These are phyloP conservation scores for Scolopax bukidnonensis DNA, from an alignment of 2,797 vertebrate genomes.

Conservation along the genomic window DNA sequence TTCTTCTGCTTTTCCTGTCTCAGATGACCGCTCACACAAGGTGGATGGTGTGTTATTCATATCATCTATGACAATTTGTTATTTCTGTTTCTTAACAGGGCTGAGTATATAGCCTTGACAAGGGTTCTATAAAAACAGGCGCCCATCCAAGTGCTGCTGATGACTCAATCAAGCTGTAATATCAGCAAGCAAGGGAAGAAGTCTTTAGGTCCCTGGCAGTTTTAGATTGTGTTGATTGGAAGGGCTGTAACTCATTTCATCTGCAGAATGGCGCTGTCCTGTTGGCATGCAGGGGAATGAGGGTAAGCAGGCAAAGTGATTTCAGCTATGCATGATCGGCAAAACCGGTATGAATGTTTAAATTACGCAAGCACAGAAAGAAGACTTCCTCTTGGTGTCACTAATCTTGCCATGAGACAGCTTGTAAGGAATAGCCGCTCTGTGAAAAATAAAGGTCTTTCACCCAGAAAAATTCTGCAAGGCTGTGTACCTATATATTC, in stretches of 20 bases:
- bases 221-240: conserved; percentile 9
- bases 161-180: conserved; percentile 25
- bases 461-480: not conserved
- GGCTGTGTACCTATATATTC: not conserved
- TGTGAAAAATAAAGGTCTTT: conserved; percentile 34
- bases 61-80: not conserved
- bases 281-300: not conserved
- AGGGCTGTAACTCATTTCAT: conserved; percentile 44
- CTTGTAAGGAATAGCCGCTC: not conserved
- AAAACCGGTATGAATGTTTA: conserved; percentile 6
- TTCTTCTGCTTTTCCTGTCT: not conserved
- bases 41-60: not conserved
- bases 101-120: not conserved
- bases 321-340: not conserved
- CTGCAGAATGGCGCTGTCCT: conserved; percentile 29
- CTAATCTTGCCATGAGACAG: not conserved
- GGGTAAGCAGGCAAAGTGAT: not conserved
- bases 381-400: not conserved
- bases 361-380: conserved; percentile 7
- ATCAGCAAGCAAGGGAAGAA: conserved; percentile 5
- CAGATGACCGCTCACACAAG: not conserved
- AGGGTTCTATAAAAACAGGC: not conserved
- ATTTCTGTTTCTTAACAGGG: not conserved
- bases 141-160: not conserved
- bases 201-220: not conserved